Conservation (phyloP, 2,888 invertebrate species). For the Drosophila antonietae region DNA sequence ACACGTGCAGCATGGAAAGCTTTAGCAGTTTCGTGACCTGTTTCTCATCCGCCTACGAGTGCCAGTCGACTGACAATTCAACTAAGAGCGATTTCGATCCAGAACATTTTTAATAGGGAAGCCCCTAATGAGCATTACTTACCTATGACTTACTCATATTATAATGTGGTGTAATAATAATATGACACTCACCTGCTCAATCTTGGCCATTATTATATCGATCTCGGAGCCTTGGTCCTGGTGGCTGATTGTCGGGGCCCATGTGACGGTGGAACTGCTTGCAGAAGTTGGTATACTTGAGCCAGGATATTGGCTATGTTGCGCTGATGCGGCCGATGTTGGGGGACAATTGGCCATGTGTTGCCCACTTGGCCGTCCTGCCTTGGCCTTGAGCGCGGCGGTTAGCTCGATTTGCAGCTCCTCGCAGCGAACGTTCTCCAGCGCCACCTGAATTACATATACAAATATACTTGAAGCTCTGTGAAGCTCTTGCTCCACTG, state of each 20-base stretch:
- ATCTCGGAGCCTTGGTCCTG: slow-evolving; percentile 90
- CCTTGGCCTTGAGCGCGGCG: slow-evolving; percentile 87
- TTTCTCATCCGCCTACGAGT: slow-evolving; percentile 24
- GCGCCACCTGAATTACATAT: slow-evolving; percentile 85
- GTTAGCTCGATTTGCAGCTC: slow-evolving; percentile 95
- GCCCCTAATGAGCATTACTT: background rate
- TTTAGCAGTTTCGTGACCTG: slow-evolving; percentile 47
- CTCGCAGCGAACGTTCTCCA: slow-evolving; percentile 91
- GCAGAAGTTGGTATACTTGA: slow-evolving; percentile 75
- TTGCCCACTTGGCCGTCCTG: slow-evolving; percentile 81
- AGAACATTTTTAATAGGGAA: slow-evolving; percentile 18
- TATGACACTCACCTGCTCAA: slow-evolving; percentile 89
- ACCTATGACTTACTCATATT: background rate
- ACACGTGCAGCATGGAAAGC: slow-evolving; percentile 40
- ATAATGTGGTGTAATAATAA: background rate
- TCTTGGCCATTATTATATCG: slow-evolving; percentile 97
- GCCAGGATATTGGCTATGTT: slow-evolving; percentile 76
- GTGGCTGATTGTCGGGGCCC: slow-evolving; percentile 84
- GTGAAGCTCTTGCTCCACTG: background rate
- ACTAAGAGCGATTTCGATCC: slow-evolving; percentile 23
- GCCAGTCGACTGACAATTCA: slow-evolving; percentile 6
- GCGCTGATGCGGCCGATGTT: slow-evolving; percentile 33
- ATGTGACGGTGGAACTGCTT: slow-evolving; percentile 83
- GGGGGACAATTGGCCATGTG: slow-evolving; percentile 21
- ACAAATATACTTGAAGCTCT: background rate